phyloP scores from a whole-genome alignment of 37 sponge, comb jelly and placozoan genomes.

The Spongilla lacustris region DNA sequence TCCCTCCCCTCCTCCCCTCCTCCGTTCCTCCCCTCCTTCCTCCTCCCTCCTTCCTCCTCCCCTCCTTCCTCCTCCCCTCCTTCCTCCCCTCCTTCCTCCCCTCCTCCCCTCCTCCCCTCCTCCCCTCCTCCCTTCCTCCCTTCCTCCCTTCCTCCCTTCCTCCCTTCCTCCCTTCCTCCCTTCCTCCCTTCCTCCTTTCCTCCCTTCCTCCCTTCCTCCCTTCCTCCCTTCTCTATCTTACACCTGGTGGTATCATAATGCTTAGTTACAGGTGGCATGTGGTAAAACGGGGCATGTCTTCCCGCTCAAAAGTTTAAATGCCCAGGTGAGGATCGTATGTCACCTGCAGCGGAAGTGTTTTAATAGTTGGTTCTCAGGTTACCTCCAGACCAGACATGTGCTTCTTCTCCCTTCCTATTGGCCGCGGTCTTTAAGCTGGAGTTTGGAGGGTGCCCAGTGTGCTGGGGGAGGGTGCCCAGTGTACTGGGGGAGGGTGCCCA shows the following conservation, averaged over 20 bases:
- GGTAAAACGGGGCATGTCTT: not conserved
- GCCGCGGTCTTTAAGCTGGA: no score
- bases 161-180: not conserved
- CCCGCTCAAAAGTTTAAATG: not conserved
- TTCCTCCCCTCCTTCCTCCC: not conserved
- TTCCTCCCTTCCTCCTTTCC: not conserved
- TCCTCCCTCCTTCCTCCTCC: not conserved
- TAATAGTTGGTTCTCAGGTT: not conserved
- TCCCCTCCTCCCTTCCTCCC: conserved; percentile 6
- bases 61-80: conserved; percentile 3
- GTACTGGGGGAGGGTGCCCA: no score
- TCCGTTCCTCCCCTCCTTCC: conserved; percentile 1
- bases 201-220: not conserved
- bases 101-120: conserved; percentile 13
- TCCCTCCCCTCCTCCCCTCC: conserved; percentile 11
- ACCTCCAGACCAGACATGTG: not conserved
- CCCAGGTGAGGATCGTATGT: not conserved
- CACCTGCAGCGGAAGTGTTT: not conserved
- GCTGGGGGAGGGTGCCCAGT: no score
- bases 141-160: not conserved
- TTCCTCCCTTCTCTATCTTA: not conserved
- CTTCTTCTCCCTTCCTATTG: not conserved
- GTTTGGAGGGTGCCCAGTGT: no score
- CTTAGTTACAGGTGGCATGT: not conserved
- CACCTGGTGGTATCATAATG: not conserved